phyloP scores from a whole-genome alignment of 2,113 vertebrate species.

The Copsychus sechellarum region DNA sequence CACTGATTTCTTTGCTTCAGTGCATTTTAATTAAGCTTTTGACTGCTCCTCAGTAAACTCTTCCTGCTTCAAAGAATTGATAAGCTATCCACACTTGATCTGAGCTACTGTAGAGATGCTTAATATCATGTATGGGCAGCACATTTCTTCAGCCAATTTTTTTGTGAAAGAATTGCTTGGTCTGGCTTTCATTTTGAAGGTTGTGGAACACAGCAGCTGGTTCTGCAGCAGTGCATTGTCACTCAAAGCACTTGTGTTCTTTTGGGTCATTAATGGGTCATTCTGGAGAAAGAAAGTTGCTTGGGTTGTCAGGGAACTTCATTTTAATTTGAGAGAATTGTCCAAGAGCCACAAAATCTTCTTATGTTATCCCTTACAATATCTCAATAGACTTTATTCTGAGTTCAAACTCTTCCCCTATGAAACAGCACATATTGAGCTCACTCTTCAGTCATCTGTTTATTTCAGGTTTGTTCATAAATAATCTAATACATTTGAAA shows the following conservation, averaged over 20 bases:
- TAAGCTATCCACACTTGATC: not conserved
- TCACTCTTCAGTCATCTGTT: not conserved
- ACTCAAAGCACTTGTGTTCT: not conserved
- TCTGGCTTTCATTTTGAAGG: not conserved
- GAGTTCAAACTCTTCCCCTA: not conserved
- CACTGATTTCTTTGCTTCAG: not conserved
- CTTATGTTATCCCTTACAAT: not conserved
- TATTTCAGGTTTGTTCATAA: not conserved
- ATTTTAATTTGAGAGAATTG: not conserved
- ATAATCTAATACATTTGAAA: not conserved
- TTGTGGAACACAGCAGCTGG: not conserved
- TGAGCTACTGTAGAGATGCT: not conserved
- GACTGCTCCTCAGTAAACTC: not conserved
- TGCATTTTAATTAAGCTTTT: conserved; percentile 37
- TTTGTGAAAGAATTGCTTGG: not conserved
- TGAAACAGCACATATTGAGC: not conserved
- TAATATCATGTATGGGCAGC: not conserved
- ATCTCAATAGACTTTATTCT: not conserved
- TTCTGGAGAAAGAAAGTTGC: not conserved
- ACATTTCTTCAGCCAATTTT: not conserved
- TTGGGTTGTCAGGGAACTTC: not conserved
- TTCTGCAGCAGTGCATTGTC: not conserved
- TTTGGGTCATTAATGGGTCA: not conserved
- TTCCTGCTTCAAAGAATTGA: not conserved
- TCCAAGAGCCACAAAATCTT: not conserved